Evolutionary conservation across 2,888 invertebrate species (phyloP).

Genomic region (Sepiola atlantica): DNA sequence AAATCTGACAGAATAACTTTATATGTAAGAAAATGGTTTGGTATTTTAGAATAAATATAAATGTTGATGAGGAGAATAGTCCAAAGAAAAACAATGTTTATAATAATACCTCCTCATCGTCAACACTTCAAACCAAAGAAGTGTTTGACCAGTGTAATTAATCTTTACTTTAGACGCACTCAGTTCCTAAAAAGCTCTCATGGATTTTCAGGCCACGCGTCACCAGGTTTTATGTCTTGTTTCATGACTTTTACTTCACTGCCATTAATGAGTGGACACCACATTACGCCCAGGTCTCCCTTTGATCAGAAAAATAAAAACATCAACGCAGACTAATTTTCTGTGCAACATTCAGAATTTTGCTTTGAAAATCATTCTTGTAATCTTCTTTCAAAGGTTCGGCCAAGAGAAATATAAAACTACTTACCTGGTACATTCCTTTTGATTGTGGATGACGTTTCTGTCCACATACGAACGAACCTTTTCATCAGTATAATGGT

Average conservation of each 20-base stretch:
- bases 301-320: background rate
- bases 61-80: no score
- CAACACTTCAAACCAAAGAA: no score
- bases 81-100: no score
- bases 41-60: no score
- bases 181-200: background rate
- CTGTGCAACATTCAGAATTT: background rate
- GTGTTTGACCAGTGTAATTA: no score
- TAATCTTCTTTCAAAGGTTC: conserved; percentile 32
- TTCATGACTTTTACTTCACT: background rate
- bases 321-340: background rate
- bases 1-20: no score
- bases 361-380: background rate
- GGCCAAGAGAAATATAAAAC: background rate
- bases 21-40: no score
- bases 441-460: background rate
- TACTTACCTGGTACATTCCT: conserved; percentile 2
- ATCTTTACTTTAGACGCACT: no score
- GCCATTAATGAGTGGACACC: background rate
- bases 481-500: background rate
- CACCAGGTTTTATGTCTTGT: background rate
- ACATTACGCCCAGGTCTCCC: background rate
- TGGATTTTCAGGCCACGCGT: background rate
- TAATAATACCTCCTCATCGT: no score
- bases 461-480: background rate